Base-by-base conservation (phyloP, 2,888 invertebrate genomes). In the Malthinus flaveolus region DNA sequence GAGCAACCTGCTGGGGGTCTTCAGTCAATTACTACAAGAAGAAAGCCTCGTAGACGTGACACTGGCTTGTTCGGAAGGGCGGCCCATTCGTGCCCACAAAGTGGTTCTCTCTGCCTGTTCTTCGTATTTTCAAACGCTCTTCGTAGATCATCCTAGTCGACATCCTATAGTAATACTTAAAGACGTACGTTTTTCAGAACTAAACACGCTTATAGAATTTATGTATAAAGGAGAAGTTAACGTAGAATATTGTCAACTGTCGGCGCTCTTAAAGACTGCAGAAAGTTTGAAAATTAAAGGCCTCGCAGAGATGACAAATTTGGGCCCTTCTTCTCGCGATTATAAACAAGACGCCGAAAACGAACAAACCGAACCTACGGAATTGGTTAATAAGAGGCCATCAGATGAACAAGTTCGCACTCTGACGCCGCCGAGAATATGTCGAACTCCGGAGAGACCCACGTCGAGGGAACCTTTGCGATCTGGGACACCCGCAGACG, bases 171-270 rank as follows among this genome's bases (percentile, higher is more conserved):
- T 95, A 80, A 94, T 95, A 80, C 87, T 95, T 75, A 94, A 94
- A 83, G 94, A 95, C 92, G 94, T 94, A 78, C 89, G 91, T 76
- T 90, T 93, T 80, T 85, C 90, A 78, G 94, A 94, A 82, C 84
- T 95, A 76, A 87, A 93, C 79, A 94, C 94, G 71, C 87, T 95
- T 78, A 90, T 95, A 79, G 93, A 94, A 86, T 95, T 94, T 87
- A 95, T 95, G 94, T 95, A 95, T 86, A 91, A 93, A 82, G 94
- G 94, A 76, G 94, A 95, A 82, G 94, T 95, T 74, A 93, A 93
- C 89, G 93, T 95, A 77, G 92, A 93, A 83, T 93, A 93, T 81
- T 93, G 93, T 84, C 92, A 93, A 83, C 85, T 94, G 78, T 91
- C 92, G 78, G 91, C 93, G 72, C 86, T 94, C 75, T 87, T 94